Evolutionary conservation across 2,888 invertebrate species (phyloP).

Genomic region (Brachyopa scutellaris): DNA sequence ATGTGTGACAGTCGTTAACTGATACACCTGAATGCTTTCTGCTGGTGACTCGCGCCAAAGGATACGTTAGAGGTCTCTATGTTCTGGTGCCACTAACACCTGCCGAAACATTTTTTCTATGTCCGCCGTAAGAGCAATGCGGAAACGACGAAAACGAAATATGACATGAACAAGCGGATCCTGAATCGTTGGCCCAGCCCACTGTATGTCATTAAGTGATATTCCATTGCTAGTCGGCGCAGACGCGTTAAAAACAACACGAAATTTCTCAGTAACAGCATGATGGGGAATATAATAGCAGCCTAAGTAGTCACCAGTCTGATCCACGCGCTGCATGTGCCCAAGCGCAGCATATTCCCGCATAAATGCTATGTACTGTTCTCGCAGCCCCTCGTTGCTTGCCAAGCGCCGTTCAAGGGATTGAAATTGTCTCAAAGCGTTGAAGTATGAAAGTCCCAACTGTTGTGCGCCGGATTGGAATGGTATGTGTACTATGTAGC

Average conservation of each 20-base stretch:
- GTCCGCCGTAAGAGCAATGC: no score
- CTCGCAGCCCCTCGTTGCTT: neutral
- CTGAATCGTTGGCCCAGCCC: constrained; percentile 19
- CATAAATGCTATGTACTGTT: constrained; percentile 27
- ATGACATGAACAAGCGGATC: constrained; percentile 61
- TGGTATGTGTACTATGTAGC: constrained; percentile 26
- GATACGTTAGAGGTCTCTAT: constrained; percentile 71
- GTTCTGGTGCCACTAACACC: constrained; percentile 30
- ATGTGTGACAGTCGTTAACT: constrained; percentile 72
- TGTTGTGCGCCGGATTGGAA: neutral
- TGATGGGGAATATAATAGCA: constrained; percentile 35
- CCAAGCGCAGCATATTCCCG: constrained; percentile 7
- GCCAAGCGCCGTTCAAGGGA: constrained; percentile 19
- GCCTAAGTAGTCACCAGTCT: constrained; percentile 1
- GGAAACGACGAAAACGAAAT: constrained; percentile 62
- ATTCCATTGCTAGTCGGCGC: constrained; percentile 11
- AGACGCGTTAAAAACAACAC: constrained; percentile 42
- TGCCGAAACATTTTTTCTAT: constrained; percentile 74
- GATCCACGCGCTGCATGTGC: constrained; percentile 19
- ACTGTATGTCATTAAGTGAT: constrained; percentile 13
- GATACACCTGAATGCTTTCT: constrained; percentile 62
- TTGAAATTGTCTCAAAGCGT: constrained; percentile 19
- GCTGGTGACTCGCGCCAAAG: constrained; percentile 70
- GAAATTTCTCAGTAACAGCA: constrained; percentile 14
- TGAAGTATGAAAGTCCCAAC: constrained; percentile 12